Evolutionary conservation across 2,113 vertebrate species (phyloP), one percentile per base, ranked within the genome.

Genomic region (Sylvia atricapilla): DNA sequence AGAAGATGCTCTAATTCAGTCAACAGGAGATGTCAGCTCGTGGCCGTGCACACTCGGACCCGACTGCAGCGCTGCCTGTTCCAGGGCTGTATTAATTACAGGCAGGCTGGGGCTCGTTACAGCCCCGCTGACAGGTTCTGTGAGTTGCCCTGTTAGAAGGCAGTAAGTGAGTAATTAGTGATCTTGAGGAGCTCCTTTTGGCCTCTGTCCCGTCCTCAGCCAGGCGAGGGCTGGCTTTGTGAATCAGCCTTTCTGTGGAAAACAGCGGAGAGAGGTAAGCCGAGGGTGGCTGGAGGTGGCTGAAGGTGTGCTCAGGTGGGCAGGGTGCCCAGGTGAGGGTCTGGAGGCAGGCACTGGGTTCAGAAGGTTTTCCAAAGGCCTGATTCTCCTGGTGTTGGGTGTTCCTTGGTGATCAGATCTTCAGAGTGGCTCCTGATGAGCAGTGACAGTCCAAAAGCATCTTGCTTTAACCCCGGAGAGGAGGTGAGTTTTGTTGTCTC

Each of bases 1-100:
- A 98, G 92, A 93, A 97, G 97, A 98, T 94, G 96, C 96, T 97
- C 93, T 97, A 95, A 97, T 98, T 97, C 97, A 96, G 97, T 96
- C 98, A 96, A 93, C 92, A 85, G 96, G 97, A 98, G 95, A 92
- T 95, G 97, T 97, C 96, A 97, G 9, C 81, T 39, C 15, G 62
- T 9, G 94, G 89, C 94, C 37, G 2, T 1, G 64, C 1, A 10
- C 3, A 5, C 86, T 35, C 41, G 1, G 90, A 47, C 88, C 81
- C 4, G 19, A 1, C 10, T 21, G 93, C 0, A 11, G 77, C 3
- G 2, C 2, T 27, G 77, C 17, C 11, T 27, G 11, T 39, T 28
- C 7, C 46, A 12, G 87, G 44, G 30, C 69, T 6, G 8, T 3
- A 1, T 44, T 84, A 67, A 82, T 81, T 41, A 4, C 33, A 10